phyloP scores from a whole-genome alignment of 1,140 invertebrate species.

The Parasteatoda tepidariorum region DNA sequence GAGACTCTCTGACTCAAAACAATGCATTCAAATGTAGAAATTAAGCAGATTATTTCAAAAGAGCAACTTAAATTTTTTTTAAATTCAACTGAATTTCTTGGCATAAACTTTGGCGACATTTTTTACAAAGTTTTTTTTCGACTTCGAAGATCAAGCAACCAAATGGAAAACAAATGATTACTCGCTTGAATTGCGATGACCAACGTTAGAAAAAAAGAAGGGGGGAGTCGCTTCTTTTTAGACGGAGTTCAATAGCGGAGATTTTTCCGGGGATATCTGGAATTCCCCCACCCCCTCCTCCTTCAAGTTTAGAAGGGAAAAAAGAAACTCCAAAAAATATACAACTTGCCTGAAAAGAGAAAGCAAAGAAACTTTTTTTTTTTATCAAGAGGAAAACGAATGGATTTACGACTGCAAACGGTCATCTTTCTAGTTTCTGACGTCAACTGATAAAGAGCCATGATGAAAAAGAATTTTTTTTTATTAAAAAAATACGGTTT shows the following conservation, averaged over 20 bases:
- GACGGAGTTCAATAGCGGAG: not conserved
- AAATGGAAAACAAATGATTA: conserved; percentile 48
- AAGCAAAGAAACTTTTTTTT: not conserved
- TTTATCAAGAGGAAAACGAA: conserved; percentile 21
- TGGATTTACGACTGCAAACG: conserved; percentile 11
- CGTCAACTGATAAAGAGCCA: not conserved
- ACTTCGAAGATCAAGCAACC: conserved; percentile 1
- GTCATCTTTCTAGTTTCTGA: conserved; percentile 8
- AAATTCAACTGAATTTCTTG: not conserved
- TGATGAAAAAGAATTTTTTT: too few relatives aligned
- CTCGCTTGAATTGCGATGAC: conserved; percentile 40
- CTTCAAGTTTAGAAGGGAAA: not conserved
- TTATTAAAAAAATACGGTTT: too few relatives aligned
- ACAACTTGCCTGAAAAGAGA: not conserved
- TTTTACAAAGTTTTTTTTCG: not conserved
- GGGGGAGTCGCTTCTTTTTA: not conserved
- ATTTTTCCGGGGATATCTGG: conserved; percentile 11
- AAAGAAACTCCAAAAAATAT: not conserved
- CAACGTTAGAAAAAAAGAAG: not conserved
- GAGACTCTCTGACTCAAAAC: too few relatives aligned
- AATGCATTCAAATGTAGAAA: too few relatives aligned
- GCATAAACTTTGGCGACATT: not conserved
- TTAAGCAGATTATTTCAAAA: too few relatives aligned
- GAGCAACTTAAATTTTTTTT: too few relatives aligned
- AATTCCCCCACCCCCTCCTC: not conserved